A percentile compares a stretch with the other conserved stretches of the same genome.
Evolutionary conservation across 2,888 invertebrate genomes (phyloP).

Genomic region (Eristalis tenax): DNA sequence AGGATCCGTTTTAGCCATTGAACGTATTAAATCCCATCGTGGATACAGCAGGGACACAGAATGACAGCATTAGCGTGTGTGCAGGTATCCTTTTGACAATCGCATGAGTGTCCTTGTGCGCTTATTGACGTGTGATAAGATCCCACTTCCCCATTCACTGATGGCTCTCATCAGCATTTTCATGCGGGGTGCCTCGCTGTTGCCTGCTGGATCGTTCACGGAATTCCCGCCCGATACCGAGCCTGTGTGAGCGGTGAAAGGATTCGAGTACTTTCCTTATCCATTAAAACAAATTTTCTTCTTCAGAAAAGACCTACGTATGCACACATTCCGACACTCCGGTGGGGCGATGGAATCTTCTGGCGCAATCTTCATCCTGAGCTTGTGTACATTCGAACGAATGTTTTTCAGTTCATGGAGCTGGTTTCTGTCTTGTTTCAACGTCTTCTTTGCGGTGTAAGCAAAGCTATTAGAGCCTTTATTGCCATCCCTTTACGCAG

Average conservation of each 20-base stretch:
- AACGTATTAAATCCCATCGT: background rate
- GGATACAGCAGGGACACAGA: background rate
- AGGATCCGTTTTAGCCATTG: background rate
- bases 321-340: background rate
- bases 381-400: background rate
- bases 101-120: background rate
- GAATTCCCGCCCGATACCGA: background rate
- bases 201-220: background rate
- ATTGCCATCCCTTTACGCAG: background rate
- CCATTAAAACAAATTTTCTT: conserved; percentile 48
- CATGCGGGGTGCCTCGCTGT: background rate
- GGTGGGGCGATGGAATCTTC: background rate
- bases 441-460: conserved; percentile 50
- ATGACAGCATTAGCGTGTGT: background rate
- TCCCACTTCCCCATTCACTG: conserved; percentile 15
- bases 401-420: background rate
- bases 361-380: conserved; percentile 1
- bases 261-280: conserved; percentile 1
- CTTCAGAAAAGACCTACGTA: background rate
- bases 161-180: conserved; percentile 23
- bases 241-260: background rate
- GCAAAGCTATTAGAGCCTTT: conserved; percentile 20
- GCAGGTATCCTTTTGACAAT: background rate
- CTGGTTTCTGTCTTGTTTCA: conserved; percentile 14
- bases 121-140: background rate